Base-by-base conservation (phyloP, 92 coral and sea anemone genomes). In the Siderastrea radians region DNA sequence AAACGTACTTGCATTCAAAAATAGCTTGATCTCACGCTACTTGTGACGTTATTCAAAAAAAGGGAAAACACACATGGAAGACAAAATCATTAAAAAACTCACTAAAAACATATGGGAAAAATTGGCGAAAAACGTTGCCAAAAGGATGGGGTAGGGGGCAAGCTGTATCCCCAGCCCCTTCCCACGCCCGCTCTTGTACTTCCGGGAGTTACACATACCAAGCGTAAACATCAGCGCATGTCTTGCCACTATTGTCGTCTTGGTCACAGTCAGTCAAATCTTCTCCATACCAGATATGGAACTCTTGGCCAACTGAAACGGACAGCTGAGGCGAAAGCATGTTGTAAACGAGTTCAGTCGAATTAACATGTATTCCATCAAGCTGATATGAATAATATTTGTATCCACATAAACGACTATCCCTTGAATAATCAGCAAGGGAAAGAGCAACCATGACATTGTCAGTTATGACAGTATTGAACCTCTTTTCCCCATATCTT, bases 161-260 rank as follows among this genome's bases (percentile, higher is more conserved):
- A n/a, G n/a, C n/a, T n/a, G n/a, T n/a, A n/a, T n/a, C n/a, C n/a
- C n/a, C n/a, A n/a, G n/a, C n/a, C n/a, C n/a, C n/a, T n/a, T n/a
- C n/a, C n/a, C n/a, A n/a, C n/a, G n/a, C n/a, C n/a, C n/a, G n/a
- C n/a, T n/a, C n/a, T n/a, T n/a, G n/a, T n/a, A n/a, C n/a, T n/a
- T n/a, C n/a, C n/a, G n/a, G n/a, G n/a, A n/a, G 38, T 72, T n/a
- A 72, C 9, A 11, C 26, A 16, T 78, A 78, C 71, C 55, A 78
- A 2, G 15, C 82, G n/a, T 78, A 63, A 48, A 78, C 72, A 63
- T 78, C 72, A 1, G 57, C n/a, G 58, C 82, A 78, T 46, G 70
- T 78, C 59, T 61, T 7, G 5, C 82, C 82, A 6, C 47, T 62
- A 45, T 78, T 78, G 12, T 62, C 17, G 7, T 4, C 5, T 5